Base-by-base conservation (phyloP, 1,140 invertebrate species). In the Lasaia peninsularis region DNA sequence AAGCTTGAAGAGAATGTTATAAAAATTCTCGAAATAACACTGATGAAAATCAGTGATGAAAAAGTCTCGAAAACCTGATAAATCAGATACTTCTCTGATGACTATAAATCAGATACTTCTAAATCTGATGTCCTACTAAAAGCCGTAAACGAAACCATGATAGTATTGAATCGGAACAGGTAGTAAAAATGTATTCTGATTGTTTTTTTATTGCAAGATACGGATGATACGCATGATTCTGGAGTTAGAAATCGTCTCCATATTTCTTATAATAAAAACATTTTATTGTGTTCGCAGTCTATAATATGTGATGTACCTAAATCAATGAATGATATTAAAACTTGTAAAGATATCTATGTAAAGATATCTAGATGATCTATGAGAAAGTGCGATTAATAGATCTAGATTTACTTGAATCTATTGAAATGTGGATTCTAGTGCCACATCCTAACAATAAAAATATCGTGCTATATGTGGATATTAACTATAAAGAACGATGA, bases 391-490 rank as follows among this genome's bases (percentile, higher is more conserved):
- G 8, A 75, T 88, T 28, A 59, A 75, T 40, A 74, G 75, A 88
- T 71, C 35, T 87, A 18, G 69, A 82, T 58, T 84, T 78, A 31
- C 60, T 85, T 55, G 49, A 50, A 40, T 11, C 32, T 44, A 87
- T 85, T 71, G 75, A 86, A 49, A 88, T 73, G 9, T 86, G 80
- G 84, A 71, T 61, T 32, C 63, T 88, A 60, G 80, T 89, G 16
- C 35, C 64, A 34, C 78, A 58, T 49, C 83, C 87, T 12, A 37
- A 60, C 7, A 69, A 80, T 65, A 79, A 70, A 75, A 86, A 87
- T 71, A 73, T 80, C 60, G 63, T 83, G 49, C 69, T 75, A 65
- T 60, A 83, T 73, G 64, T 82, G 78, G 79, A 60, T 73, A 40
- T 80, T 84, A 71, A 65, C 63, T 16, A 59, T 80, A 11, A 84